phyloP scores from a whole-genome alignment of 1,140 invertebrate genomes.

The Pantala flavescens region DNA sequence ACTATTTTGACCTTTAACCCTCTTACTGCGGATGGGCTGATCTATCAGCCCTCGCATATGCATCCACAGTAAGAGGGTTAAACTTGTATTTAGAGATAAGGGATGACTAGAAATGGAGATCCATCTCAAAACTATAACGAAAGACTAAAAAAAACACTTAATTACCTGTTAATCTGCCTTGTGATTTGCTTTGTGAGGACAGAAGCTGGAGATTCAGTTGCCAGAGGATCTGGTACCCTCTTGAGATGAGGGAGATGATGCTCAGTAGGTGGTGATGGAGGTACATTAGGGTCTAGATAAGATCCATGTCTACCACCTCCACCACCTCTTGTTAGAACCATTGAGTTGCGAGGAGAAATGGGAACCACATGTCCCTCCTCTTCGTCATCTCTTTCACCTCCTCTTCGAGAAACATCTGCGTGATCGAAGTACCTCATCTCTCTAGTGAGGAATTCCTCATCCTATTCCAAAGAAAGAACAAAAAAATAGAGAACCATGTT shows the following conservation, averaged over 20 bases:
- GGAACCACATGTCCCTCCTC: slow-evolving; percentile 32
- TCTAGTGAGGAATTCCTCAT: neutral
- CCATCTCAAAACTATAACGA: too few species aligned
- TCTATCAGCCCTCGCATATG: too few species aligned
- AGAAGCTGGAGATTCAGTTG: slow-evolving; percentile 19
- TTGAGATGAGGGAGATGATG: slow-evolving; percentile 25
- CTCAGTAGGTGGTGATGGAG: slow-evolving; percentile 46
- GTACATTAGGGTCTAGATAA: slow-evolving; percentile 43
- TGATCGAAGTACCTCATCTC: neutral
- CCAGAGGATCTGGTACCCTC: slow-evolving; percentile 19
- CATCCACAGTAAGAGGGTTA: too few species aligned
- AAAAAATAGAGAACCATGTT: too few species aligned
- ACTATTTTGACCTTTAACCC: too few species aligned
- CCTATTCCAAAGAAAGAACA: neutral
- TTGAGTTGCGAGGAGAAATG: slow-evolving; percentile 49
- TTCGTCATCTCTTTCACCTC: slow-evolving; percentile 16
- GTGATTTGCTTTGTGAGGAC: slow-evolving; percentile 44
- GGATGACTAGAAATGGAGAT: too few species aligned
- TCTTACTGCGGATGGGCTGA: too few species aligned
- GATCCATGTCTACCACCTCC: neutral
- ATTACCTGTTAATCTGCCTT: slow-evolving; percentile 55
- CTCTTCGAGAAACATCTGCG: neutral
- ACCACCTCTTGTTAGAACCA: slow-evolving; percentile 44
- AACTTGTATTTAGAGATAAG: too few species aligned
- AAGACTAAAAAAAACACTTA: too few species aligned